Conservation (phyloP, 2,797 vertebrate species). For the Falco rusticolus region DNA sequence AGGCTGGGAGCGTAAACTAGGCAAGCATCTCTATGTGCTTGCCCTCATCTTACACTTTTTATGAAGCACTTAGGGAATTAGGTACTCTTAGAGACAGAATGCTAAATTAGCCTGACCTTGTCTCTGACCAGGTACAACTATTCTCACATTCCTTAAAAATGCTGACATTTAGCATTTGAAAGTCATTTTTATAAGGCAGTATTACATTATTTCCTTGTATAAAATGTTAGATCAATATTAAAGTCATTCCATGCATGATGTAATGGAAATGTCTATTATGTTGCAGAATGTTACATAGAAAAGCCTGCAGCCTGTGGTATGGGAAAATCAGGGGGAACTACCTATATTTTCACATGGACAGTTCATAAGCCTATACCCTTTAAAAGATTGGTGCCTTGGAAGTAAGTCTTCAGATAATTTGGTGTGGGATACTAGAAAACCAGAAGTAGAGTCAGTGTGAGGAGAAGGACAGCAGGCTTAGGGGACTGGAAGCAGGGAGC, state of each 20-base stretch:
- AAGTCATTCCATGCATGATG: constrained; percentile 18
- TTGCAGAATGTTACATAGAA: background rate
- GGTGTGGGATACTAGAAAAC: background rate
- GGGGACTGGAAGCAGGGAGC: background rate
- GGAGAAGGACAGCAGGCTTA: background rate
- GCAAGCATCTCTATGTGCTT: background rate
- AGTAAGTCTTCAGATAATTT: background rate
- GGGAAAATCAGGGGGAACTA: background rate
- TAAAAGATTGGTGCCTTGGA: background rate
- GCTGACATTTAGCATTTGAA: constrained; percentile 56
- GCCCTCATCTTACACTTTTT: constrained; percentile 34
- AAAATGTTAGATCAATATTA: constrained; percentile 55
- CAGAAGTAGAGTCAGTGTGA: background rate
- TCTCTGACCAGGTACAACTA: constrained; percentile 57
- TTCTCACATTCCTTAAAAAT: constrained; percentile 46
- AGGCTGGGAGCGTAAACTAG: background rate
- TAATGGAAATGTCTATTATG: constrained; percentile 32
- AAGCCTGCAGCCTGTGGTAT: background rate
- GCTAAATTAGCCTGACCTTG: constrained; percentile 58
- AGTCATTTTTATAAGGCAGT: constrained; percentile 51
- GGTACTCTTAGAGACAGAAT: constrained; percentile 20
- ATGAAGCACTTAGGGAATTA: constrained; percentile 34
- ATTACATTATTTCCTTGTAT: constrained; percentile 50
- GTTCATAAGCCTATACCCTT: background rate
- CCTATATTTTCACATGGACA: background rate